phyloP scores from a whole-genome alignment of 2,797 vertebrate species.

The Aeoliscus strigatus region DNA sequence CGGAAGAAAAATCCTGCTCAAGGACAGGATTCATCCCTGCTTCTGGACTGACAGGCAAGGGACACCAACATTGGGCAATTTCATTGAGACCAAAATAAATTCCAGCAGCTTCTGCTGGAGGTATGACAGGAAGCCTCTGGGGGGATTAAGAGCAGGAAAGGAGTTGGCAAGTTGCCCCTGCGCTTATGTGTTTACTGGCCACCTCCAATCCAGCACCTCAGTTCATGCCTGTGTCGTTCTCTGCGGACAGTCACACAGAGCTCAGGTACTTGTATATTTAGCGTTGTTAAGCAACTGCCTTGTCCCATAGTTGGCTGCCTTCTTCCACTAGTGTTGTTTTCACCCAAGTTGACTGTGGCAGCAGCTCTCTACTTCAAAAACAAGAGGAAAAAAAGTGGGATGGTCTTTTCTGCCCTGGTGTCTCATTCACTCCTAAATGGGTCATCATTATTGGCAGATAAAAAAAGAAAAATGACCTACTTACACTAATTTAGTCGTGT shows the following conservation, averaged over 20 bases:
- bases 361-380: conserved; percentile 12
- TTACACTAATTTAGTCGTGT: conserved; percentile 31
- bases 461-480: conserved; percentile 42
- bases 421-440: conserved; percentile 34
- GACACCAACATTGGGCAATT: conserved; percentile 25
- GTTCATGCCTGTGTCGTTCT: conserved; percentile 25
- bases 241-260: conserved; percentile 9
- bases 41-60: conserved; percentile 33
- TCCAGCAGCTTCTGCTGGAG: conserved; percentile 21
- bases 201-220: conserved; percentile 11
- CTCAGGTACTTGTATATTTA: conserved; percentile 4
- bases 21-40: conserved; percentile 30
- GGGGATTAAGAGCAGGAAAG: conserved; percentile 32
- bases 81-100: conserved; percentile 25
- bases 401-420: conserved; percentile 24
- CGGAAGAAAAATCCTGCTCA: conserved; percentile 12
- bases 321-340: conserved; percentile 16
- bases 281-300: conserved; percentile 26
- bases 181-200: conserved; percentile 5
- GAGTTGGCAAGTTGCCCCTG: conserved; percentile 20
- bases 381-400: conserved; percentile 17
- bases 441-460: conserved; percentile 43
- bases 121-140: conserved; percentile 33
- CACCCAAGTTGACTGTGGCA: conserved; percentile 8
- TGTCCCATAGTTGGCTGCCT: conserved; percentile 22